phyloP scores from a whole-genome alignment of 2,888 invertebrate species.

The Ypsolopha scabrella region DNA sequence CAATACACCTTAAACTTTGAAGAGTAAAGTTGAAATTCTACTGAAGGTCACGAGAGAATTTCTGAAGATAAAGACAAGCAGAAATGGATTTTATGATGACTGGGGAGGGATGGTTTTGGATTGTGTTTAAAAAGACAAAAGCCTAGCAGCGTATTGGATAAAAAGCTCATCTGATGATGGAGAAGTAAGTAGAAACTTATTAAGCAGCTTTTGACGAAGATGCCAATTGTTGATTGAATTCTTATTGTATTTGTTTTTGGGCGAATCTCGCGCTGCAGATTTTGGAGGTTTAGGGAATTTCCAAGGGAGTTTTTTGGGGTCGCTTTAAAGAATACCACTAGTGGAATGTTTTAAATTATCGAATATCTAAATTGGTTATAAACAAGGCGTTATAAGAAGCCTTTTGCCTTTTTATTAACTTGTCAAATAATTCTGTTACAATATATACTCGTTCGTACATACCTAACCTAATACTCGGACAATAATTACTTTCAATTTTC shows the following conservation, averaged over 20 bases:
- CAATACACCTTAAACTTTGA: neutral
- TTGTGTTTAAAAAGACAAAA: neutral
- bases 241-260: slow-evolving; percentile 25
- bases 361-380: no score
- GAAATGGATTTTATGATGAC: accelerated
- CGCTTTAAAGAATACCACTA: neutral
- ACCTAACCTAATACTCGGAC: no score
- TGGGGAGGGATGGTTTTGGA: slow-evolving; percentile 11
- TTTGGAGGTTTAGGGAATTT: slow-evolving; percentile 4
- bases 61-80: neutral
- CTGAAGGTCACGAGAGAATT: neutral
- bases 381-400: no score
- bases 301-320: neutral
- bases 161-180: slow-evolving; percentile 49
- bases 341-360: no score
- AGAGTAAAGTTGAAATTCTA: neutral
- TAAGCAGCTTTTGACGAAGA: slow-evolving; percentile 51
- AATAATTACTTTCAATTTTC: no score
- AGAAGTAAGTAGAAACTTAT: slow-evolving; percentile 57
- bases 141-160: slow-evolving; percentile 7
- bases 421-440: no score
- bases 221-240: slow-evolving; percentile 44
- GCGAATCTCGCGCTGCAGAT: slow-evolving; percentile 12
- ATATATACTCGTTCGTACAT: no score
- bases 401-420: no score